These are phyloP conservation scores for Cavia porcellus DNA, from an alignment of 2,113 vertebrate species.

Conservation along the genomic window DNA sequence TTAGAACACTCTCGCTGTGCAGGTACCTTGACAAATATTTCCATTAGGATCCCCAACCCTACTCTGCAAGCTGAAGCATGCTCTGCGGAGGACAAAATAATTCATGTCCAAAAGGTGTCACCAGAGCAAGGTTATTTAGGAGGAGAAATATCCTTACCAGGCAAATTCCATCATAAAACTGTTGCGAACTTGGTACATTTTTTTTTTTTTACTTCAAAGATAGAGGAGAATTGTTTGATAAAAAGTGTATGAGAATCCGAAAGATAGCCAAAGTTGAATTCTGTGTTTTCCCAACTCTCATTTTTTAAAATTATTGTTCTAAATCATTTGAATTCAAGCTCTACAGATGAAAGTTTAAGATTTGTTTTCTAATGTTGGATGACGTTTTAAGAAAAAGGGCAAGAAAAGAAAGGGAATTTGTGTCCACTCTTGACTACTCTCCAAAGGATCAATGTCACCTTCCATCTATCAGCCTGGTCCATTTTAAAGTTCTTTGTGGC, in stretches of 20 bases:
- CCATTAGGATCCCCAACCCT: slow-evolving; percentile 41
- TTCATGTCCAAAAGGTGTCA: slow-evolving; percentile 35
- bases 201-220: slow-evolving; percentile 65
- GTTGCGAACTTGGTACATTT: not conserved
- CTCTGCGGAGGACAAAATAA: slow-evolving; percentile 51
- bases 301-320: not conserved
- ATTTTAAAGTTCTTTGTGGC: not conserved
- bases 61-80: not conserved
- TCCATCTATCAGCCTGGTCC: not conserved
- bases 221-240: not conserved
- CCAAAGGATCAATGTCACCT: not conserved
- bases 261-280: not conserved
- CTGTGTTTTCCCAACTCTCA: not conserved
- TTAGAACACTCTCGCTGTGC: slow-evolving; percentile 48
- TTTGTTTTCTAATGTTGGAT: not conserved
- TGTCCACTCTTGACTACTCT: not conserved
- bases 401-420: not conserved
- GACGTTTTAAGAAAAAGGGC: not conserved
- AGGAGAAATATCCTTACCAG: not conserved
- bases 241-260: not conserved
- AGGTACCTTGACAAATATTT: slow-evolving; percentile 82
- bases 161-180: slow-evolving; percentile 48
- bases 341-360: not conserved
- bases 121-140: slow-evolving; percentile 29
- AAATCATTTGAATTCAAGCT: not conserved